Base-by-base conservation (phyloP, 1,140 invertebrate genomes). In the Neodiprion lecontei region DNA sequence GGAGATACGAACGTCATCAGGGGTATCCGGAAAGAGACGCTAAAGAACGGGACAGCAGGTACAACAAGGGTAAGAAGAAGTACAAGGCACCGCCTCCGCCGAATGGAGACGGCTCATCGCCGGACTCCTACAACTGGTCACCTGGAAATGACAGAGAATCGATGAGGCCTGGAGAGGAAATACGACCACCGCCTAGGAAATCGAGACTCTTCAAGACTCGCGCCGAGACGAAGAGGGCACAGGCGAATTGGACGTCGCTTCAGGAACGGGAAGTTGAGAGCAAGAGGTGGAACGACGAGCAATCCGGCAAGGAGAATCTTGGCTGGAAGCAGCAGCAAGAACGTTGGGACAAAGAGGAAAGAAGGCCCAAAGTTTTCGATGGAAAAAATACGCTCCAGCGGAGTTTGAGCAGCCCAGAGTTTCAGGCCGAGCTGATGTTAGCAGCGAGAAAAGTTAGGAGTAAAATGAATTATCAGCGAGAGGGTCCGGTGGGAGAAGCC, bases 141-240 rank as follows among this genome's bases (percentile, higher is more conserved):
- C 81, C 83, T 79, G 87, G 86, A 80, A 81, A 82, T 65, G 78
- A 80, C 53, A 75, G 69, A n/a, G 70, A 75, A 49, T 48, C 65
- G 40, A 77, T 71, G 61, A 49, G 74, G 67, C 73, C 77, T 4
- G 78, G 77, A 1, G 80, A 81, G 69, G 83, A 80, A 68, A 75
- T 82, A 2, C 84, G 84, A 65, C 89, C 88, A 76, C 90, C 91
- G 2, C 90, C 91, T 40, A 87, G 91, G 75, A 90, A 90, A 81
- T 88, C 91, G 14, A 89, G 93, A 14, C 86, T 94, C 48, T 94
- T 94, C 83, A 94, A 94, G 86, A 94, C 93, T n/a, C 90, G 92
- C 83, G 92, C 92, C 14, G 92, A 94, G 86, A 92, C 91, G 17
- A 92, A 91, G 84, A 91, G 90, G 79, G 84, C 83, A 7, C 81